Percentiles rank a stretch among this genome's conserved stretches.
Evolutionary conservation across 2,888 invertebrate genomes (phyloP).

Genomic region (Tetanocera ferruginea): DNA sequence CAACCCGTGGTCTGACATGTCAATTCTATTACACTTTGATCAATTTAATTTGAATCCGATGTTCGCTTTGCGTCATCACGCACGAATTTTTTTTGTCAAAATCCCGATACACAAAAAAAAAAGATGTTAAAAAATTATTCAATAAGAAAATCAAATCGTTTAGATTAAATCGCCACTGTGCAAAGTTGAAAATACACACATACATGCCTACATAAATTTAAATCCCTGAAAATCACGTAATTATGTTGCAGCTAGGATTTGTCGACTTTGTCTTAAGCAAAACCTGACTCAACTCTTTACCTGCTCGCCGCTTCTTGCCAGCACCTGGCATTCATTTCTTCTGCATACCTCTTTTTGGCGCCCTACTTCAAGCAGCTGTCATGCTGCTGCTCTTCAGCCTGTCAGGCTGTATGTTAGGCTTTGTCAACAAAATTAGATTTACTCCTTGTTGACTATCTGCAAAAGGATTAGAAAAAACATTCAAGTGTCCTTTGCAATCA

Average conservation of each 20-base stretch:
- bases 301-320: too few species aligned
- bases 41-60: too few species aligned
- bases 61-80: too few species aligned
- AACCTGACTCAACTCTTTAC: too few species aligned
- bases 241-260: conserved; percentile 13
- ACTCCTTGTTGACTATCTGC: conserved; percentile 4
- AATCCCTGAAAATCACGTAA: conserved; percentile 10
- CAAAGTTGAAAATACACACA: background rate
- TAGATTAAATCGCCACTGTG: too few species aligned
- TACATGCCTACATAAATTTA: background rate
- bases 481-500: conserved; percentile 10
- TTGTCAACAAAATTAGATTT: conserved; percentile 35
- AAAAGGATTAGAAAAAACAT: conserved; percentile 29
- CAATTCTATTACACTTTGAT: too few species aligned
- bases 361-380: background rate
- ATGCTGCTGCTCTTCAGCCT: background rate
- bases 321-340: background rate
- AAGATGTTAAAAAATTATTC: too few species aligned
- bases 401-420: background rate
- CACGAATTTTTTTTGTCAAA: too few species aligned
- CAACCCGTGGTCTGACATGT: too few species aligned
- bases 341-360: background rate
- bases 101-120: too few species aligned
- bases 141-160: too few species aligned
- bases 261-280: background rate